Conservation (phyloP, 1,140 invertebrate species). For the Heliconius nattereri region DNA sequence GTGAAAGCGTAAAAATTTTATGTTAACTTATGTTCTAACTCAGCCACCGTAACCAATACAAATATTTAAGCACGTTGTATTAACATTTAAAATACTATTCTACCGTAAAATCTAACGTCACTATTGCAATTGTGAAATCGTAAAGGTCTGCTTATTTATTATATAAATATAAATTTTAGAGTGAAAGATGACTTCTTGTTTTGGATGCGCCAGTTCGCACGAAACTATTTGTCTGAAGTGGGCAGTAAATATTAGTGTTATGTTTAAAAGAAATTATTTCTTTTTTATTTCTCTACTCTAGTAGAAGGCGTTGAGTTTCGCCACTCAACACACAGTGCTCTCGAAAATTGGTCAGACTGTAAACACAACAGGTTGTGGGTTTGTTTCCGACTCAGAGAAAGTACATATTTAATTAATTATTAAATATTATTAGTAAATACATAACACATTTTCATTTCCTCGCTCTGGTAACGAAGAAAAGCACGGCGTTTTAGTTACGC, state of each 20-base stretch:
- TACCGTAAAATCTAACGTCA: conserved; percentile 5
- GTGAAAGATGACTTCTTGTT: conserved; percentile 2
- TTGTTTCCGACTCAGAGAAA: no score
- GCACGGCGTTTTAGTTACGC: no score
- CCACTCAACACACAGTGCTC: no score
- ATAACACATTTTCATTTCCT: no score
- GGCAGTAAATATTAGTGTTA: background rate
- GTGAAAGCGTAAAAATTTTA: background rate
- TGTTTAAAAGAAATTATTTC: background rate
- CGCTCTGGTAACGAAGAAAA: no score
- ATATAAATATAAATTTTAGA: background rate
- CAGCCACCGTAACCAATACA: background rate
- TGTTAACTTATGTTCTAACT: background rate
- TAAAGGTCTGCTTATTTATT: background rate
- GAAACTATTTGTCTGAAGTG: background rate
- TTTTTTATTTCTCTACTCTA: no score
- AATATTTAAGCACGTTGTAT: conserved; percentile 2
- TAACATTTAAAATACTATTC: conserved; percentile 10
- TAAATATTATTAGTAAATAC: no score
- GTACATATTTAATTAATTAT: no score
- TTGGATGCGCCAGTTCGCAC: conserved; percentile 1
- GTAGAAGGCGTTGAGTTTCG: no score
- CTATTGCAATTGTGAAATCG: conserved; percentile 7
- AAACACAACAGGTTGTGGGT: no score
- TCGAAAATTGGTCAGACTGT: no score